Base-by-base conservation (phyloP, 2,888 invertebrate genomes). In the Dolichomitus sp. region DNA sequence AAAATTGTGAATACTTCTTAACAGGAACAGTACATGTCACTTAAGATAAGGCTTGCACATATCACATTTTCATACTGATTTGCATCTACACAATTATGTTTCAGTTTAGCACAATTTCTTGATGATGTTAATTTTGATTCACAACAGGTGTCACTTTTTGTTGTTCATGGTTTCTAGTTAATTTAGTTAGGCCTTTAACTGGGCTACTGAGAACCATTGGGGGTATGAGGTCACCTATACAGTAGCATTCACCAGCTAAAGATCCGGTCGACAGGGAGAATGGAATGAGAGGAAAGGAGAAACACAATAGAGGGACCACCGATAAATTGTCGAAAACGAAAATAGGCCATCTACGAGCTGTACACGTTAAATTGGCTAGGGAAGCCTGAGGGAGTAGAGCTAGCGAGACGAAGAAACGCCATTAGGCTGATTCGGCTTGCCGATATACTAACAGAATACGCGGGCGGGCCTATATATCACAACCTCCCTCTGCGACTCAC, bases 401-500 rank as follows among this genome's bases (percentile, higher is more conserved):
- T 40, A n/a, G 75, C 37, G 48, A 48, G 75, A 68, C 52, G 70
- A 79, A 68, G 86, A 42, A 77, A 63, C 66, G 84, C 87, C 88
- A 88, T 89, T 89, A 89, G 87, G 87, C 86, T 84, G 72, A 77
- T 85, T 85, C 80, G 74, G 77, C 85, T 83, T 86, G 87, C 83
- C 91, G 92, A 92, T 92, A 54, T 23, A 92, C 86, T 76, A 85
- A 81, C 82, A 86, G 73, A 83, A 83, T 77, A 65, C 69, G 73
- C 84, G 81, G 84, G 81, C 86, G 79, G 80, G 85, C 86, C 91
- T 88, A 91, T 91, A 89, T 86, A 91, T 91, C 90, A 91, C 89
- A 76, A 50, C 76, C 68, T 61, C 76, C 68, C 83, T 61, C 37
- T 40, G 61, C 48, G 50, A 75, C 85, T 88, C 88, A 91, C 91